These are phyloP conservation scores for Lithophane leautieri DNA, from an alignment of 2,888 invertebrate species.

Conservation along the genomic window DNA sequence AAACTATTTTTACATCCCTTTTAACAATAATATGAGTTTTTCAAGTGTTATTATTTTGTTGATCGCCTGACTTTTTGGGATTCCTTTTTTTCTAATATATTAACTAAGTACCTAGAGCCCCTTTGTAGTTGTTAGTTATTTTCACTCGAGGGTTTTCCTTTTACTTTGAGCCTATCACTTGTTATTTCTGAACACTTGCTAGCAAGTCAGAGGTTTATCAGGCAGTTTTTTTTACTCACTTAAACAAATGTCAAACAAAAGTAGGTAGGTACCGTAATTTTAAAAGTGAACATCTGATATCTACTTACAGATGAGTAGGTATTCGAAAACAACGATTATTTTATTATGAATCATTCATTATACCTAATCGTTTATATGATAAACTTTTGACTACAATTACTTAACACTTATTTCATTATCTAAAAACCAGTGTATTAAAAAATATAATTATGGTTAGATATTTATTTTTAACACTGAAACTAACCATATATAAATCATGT, in stretches of 20 bases:
- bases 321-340: slow-evolving; percentile 30
- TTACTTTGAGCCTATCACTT: slow-evolving; percentile 38
- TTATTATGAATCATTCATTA: slow-evolving; percentile 1
- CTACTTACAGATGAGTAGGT: slow-evolving; percentile 1
- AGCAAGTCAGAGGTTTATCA: slow-evolving; percentile 45
- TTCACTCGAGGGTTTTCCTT: neutral
- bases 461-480: slow-evolving; percentile 46
- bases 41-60: neutral
- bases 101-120: neutral
- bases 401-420: slow-evolving; percentile 41
- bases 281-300: neutral
- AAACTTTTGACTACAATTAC: slow-evolving; percentile 49
- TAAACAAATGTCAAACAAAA: neutral
- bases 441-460: slow-evolving; percentile 40
- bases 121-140: neutral
- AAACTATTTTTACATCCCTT: neutral
- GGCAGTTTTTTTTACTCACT: neutral
- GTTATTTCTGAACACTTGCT: slow-evolving; percentile 27
- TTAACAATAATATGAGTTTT: neutral
- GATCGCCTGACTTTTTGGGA: neutral
- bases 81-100: neutral
- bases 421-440: slow-evolving; percentile 64
- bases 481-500: slow-evolving; percentile 38
- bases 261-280: too few relatives aligned
- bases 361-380: slow-evolving; percentile 25